Conservation (phyloP, 2,113 vertebrate genomes). For the Macrotis lagotis region DNA sequence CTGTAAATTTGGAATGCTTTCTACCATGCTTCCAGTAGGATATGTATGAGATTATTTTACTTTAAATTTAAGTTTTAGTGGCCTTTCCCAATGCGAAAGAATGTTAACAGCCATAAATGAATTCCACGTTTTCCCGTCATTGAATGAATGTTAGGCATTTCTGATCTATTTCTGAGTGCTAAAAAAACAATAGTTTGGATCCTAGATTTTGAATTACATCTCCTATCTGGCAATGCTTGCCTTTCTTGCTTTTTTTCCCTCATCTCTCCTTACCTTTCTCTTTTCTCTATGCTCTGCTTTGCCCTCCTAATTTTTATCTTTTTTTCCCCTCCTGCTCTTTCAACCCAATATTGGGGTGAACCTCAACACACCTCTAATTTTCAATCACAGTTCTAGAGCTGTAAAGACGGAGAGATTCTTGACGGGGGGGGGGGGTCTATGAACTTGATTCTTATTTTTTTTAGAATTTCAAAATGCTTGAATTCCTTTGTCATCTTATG, state of each 20-base stretch:
- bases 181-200: not conserved
- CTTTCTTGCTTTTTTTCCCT: constrained; percentile 3
- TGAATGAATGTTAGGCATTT: not conserved
- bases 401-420: not conserved
- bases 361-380: not conserved
- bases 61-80: constrained; percentile 52
- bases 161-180: not conserved
- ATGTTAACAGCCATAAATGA: constrained; percentile 2
- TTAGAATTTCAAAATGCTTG: not conserved
- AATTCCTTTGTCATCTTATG: not conserved
- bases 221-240: not conserved
- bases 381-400: constrained; percentile 3
- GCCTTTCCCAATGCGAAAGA: not conserved
- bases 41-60: constrained; percentile 22
- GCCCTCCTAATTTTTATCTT: constrained; percentile 24
- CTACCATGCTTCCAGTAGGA: not conserved
- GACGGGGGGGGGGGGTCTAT: not conserved
- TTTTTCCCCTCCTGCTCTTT: constrained; percentile 14
- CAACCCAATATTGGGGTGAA: not conserved
- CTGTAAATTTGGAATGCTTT: constrained; percentile 9
- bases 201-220: not conserved
- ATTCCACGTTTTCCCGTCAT: not conserved
- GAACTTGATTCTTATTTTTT: not conserved
- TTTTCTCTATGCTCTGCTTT: too few species aligned
- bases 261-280: too few species aligned